Evolutionary conservation across 2,888 invertebrate species (phyloP).

Genomic region (Lumbricus terrestris): DNA sequence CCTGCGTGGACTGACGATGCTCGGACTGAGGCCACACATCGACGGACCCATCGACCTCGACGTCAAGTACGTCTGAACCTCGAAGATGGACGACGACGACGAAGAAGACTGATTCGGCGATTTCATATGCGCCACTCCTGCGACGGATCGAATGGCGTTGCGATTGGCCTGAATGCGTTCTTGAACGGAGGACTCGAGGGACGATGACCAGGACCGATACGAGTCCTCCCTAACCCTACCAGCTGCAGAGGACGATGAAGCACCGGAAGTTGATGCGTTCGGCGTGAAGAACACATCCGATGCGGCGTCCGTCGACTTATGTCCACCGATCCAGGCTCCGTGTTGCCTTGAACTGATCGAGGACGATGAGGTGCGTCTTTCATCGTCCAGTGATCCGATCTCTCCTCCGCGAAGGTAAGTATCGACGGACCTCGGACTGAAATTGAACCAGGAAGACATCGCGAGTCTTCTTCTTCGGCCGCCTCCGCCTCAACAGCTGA

Average conservation of each 20-base stretch:
- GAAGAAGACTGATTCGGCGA: not conserved
- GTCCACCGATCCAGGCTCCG: not conserved
- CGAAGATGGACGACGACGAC: constrained; percentile 7
- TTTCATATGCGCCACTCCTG: not conserved
- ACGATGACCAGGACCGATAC: not conserved
- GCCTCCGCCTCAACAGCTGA: not conserved
- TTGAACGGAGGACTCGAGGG: not conserved
- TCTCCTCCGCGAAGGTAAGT: not conserved
- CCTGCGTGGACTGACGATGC: not conserved
- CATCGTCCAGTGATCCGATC: not conserved
- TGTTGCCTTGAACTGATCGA: not conserved
- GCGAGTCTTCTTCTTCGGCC: not conserved
- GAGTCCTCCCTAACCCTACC: not conserved
- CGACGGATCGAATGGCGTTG: not conserved
- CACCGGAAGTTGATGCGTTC: not conserved
- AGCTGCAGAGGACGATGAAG: too few relatives aligned
- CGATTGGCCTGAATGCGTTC: not conserved
- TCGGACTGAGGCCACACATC: constrained; percentile 7
- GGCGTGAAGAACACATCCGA: not conserved
- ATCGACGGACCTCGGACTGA: constrained; percentile 9
- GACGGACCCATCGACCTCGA: not conserved
- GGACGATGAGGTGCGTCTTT: not conserved
- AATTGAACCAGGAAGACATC: constrained; percentile 9
- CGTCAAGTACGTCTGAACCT: not conserved
- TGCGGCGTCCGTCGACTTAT: not conserved